Evolutionary conservation across 2,888 invertebrate genomes (phyloP), one percentile per base, ranked within the genome.

Genomic region (Flexamia atlantica): DNA sequence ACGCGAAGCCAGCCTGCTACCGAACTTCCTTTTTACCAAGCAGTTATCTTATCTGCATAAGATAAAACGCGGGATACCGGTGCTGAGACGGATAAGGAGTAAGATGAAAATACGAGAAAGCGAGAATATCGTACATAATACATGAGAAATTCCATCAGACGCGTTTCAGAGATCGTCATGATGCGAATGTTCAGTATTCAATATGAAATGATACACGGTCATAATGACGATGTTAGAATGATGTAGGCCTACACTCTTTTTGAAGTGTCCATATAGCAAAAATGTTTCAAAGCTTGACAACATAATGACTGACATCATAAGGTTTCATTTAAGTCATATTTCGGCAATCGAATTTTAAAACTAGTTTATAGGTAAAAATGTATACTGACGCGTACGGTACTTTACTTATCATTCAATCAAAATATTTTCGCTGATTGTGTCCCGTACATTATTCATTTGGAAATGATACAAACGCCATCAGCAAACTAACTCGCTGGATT

Each of bases 11-110:
- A 4, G 36, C 36, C 4, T 9, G 36, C 36, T 23, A 23, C 53
- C 2, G 10, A 53, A 53, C 53, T 53, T 53, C 23, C 53, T 53
- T 30, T 64, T 64, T 28, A 64, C 14, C 57, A 57, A 36, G 4
- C 36, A 36, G 36, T 36, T 9, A 36, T 2, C 46, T 12, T 30
- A 64, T 64, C 17, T 28, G 28, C 28, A 3, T 64, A 60, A 17
- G 64, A 64, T 64, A 64, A 57, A 64, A 64, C 64, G n/a, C n/a
- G 30, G 14, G 64, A 64, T 64, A 64, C 30, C 17, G 64, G 30
- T n/a, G n/a, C n/a, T n/a, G n/a, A 28, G 64, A 4, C 12, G 10
- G 30, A 30, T 14, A 30, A 30, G 64, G 64, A 23, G 17, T 46
- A 23, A 23, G 23, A 53, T 10, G 53, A 23, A 23, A 53, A 53